Evolutionary conservation across 1,140 invertebrate genomes (phyloP).

Genomic region (Araneus ventricosus): DNA sequence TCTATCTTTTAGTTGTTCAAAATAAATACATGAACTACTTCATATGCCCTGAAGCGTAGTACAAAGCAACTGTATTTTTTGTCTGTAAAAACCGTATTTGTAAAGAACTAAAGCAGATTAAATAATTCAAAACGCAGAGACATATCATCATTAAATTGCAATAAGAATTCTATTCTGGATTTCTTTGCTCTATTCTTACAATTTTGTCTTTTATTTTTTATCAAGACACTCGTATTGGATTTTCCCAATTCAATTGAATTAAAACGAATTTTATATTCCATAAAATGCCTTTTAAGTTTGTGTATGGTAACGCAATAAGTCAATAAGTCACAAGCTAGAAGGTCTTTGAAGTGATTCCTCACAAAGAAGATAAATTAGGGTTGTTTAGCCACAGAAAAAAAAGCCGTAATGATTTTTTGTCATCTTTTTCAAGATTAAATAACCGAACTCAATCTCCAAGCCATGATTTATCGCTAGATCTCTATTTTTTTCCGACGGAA

Average conservation of each 20-base stretch:
- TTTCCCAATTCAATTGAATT: background rate
- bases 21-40: too few relatives aligned
- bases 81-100: too few relatives aligned
- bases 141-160: background rate
- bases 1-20: too few relatives aligned
- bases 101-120: too few relatives aligned
- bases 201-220: background rate
- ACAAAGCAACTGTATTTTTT: too few relatives aligned
- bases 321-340: background rate
- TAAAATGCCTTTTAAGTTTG: background rate
- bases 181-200: background rate
- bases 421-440: conserved; percentile 55
- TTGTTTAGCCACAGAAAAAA: background rate
- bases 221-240: background rate
- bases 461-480: conserved; percentile 63
- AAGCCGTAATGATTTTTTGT: conserved; percentile 34
- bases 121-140: too few relatives aligned
- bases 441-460: conserved; percentile 59
- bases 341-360: background rate
- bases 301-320: background rate
- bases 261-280: background rate
- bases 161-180: background rate
- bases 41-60: too few relatives aligned
- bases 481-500: conserved; percentile 30
- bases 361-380: conserved; percentile 25